Conservation (phyloP, 2,113 vertebrate genomes). For the Jaculus jaculus region DNA sequence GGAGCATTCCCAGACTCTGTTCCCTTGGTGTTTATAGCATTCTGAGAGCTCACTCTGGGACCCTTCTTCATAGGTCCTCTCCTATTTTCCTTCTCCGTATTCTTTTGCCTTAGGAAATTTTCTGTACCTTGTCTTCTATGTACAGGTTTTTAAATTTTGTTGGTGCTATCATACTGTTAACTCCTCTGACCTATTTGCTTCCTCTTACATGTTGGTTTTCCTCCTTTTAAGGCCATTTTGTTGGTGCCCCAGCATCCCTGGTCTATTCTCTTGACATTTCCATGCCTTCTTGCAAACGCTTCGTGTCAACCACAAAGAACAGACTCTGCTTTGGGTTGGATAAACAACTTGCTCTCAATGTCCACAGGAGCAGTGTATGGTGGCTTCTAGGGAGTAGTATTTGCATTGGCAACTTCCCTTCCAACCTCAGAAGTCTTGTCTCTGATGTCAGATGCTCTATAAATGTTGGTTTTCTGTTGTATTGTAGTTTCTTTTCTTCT, state of each 20-base stretch:
- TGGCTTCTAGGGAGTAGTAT: neutral
- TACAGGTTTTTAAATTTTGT: neutral
- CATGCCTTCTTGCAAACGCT: neutral
- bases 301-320: neutral
- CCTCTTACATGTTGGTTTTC: neutral
- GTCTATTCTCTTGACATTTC: neutral
- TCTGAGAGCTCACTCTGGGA: neutral
- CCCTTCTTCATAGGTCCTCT: neutral
- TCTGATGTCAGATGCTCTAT: neutral
- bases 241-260: neutral
- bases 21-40: neutral
- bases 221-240: neutral
- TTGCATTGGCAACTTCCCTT: neutral
- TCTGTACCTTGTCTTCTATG: neutral
- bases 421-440: neutral
- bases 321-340: neutral
- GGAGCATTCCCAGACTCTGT: neutral
- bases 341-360: neutral
- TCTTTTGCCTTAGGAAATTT: constrained; percentile 9
- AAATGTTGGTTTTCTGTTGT: neutral
- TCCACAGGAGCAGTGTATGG: neutral
- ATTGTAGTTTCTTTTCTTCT: neutral
- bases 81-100: neutral
- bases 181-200: neutral
- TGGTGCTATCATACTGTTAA: neutral